Percentiles rank a stretch among this genome's conserved stretches.
These are phyloP conservation scores for Opisthocomus hoazin DNA, from an alignment of 2,113 vertebrate genomes.

Conservation along the genomic window DNA sequence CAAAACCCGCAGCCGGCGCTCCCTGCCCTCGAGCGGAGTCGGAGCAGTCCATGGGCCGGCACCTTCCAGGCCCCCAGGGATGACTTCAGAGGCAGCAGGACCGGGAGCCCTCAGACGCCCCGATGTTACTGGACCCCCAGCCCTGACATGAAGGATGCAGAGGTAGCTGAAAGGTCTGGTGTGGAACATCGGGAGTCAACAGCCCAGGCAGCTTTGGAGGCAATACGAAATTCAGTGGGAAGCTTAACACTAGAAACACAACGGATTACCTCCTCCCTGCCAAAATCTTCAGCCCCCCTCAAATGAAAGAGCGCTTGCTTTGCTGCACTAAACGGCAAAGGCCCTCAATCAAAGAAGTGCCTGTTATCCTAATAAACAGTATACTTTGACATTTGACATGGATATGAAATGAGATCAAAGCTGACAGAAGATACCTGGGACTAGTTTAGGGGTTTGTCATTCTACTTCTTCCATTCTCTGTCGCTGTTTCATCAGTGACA, in stretches of 20 bases:
- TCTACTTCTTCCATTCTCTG: too few relatives aligned
- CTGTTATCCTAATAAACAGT: background rate
- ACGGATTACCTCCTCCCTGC: rapidly evolving
- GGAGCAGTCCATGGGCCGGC: background rate
- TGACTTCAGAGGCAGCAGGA: background rate
- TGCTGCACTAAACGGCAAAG: background rate
- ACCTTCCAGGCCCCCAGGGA: background rate
- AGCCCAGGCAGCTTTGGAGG: background rate
- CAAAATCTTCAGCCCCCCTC: background rate
- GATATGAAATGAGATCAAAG: background rate
- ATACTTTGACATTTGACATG: background rate
- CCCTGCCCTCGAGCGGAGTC: background rate
- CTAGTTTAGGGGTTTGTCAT: background rate
- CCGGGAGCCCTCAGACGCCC: too few relatives aligned
- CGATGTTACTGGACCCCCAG: rapidly evolving
- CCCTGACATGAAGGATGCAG: background rate
- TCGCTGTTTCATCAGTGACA: background rate
- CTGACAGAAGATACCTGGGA: background rate
- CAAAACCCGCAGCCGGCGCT: background rate
- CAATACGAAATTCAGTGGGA: background rate
- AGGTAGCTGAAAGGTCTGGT: rapidly evolving
- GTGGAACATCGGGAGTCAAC: background rate
- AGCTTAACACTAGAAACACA: background rate
- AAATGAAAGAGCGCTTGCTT: background rate
- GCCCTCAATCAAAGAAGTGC: rapidly evolving